Evolutionary conservation across 2,113 vertebrate genomes (phyloP), one percentile per base, ranked within the genome.

Genomic region (Dinomys branickii): DNA sequence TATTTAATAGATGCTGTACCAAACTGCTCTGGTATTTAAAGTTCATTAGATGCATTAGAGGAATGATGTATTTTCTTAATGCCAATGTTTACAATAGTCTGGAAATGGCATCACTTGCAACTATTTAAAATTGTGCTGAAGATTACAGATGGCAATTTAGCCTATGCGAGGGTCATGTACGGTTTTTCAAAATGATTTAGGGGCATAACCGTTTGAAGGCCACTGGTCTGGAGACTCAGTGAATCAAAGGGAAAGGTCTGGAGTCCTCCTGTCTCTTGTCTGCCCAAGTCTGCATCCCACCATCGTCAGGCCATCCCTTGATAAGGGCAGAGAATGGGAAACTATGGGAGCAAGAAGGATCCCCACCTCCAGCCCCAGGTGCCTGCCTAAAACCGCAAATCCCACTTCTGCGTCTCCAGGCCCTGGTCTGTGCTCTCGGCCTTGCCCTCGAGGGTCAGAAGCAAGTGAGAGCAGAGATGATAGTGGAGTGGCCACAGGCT

Each of bases 1-100:
- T 94, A 85, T 94, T 91, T 96, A 92, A 96, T 47, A 54, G 82
- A 94, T 88, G 94, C 59, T 84, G 38, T 26, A 85, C 80, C 85
- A 84, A 93, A 91, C 85, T 91, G 81, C 94, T 95, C 91, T 97
- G 96, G 95, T 92, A 95, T 97, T 98, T 96, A 85, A 94, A 97
- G 92, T 94, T 95, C 96, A 97, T 97, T 95, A 97, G 91, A 63
- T 84, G 50, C 94, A 88, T 95, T 95, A 95, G 96, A 94, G 67
- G 65, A 88, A 78, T 19, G 69, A 88, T 94, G 20, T 81, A 50
- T 95, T 83, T 71, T 96, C 94, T 96, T 84, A 92, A 95, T 94
- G 87, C 94, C 96, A 97, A 85, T 97, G 96, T 96, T 96, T 94
- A 96, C 94, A 90, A 63, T 73, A 81, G 59, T 59, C 94, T 94